Conservation (phyloP, 2,113 vertebrate species). For the Colossoma macropomum region DNA sequence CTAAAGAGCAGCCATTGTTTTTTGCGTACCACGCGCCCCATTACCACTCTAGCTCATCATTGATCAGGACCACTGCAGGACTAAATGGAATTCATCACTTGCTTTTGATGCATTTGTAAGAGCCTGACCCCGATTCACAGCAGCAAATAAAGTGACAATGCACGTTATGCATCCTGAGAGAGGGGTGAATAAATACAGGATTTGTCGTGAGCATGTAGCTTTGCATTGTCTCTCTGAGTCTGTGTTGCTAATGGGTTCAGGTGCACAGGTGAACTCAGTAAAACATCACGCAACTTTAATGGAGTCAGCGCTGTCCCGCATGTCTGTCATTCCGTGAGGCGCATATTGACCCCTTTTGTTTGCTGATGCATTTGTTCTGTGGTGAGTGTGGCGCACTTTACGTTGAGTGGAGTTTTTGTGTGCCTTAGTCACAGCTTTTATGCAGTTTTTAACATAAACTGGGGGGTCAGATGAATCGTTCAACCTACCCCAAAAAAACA, state of each 20-base stretch:
- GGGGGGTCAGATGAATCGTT: no score
- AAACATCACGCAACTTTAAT: conserved; percentile 34
- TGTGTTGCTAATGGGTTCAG: conserved; percentile 53
- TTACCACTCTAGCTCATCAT: neutral
- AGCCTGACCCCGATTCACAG: conserved; percentile 39
- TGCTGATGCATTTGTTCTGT: conserved; percentile 10
- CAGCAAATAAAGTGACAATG: conserved; percentile 28
- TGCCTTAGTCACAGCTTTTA: neutral
- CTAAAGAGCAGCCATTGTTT: conserved; percentile 42
- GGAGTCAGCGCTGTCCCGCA: neutral
- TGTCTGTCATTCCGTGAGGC: neutral
- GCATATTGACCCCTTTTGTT: conserved; percentile 28
- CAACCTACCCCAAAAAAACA: no score
- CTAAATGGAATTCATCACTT: conserved; percentile 10
- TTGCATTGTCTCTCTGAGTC: conserved; percentile 40
- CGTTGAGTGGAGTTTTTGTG: neutral
- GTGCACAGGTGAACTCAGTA: conserved; percentile 49
- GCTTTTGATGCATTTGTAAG: conserved; percentile 43
- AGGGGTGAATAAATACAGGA: neutral
- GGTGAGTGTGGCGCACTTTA: conserved; percentile 35
- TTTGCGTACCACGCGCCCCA: neutral
- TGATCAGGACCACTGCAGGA: neutral
- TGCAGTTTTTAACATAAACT: neutral
- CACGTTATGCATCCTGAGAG: conserved; percentile 34
- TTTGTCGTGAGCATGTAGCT: conserved; percentile 23